Evolutionary conservation across 2,797 vertebrate genomes (phyloP).

Genomic region (Leuciscus waleckii): DNA sequence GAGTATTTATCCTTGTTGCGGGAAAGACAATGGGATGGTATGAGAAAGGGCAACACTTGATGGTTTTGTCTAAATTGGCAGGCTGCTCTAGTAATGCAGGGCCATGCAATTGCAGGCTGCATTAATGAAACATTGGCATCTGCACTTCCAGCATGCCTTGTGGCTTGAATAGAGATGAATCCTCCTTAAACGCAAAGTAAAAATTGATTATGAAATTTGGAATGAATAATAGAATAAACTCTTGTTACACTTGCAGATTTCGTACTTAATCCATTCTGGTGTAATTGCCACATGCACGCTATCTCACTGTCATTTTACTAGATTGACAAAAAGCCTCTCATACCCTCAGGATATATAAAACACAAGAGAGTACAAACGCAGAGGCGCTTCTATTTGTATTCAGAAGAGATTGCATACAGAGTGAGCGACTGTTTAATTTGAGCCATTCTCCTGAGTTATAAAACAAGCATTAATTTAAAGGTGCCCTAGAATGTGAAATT

Average conservation of each 20-base stretch:
- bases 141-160: constrained; percentile 33
- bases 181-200: constrained; percentile 24
- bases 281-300: constrained; percentile 42
- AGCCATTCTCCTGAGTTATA: constrained; percentile 58
- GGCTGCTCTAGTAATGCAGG: constrained; percentile 23
- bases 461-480: constrained; percentile 61
- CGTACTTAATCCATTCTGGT: constrained; percentile 31
- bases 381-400: constrained; percentile 59
- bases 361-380: constrained; percentile 50
- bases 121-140: constrained; percentile 44
- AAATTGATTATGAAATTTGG: constrained; percentile 28
- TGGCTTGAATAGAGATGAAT: constrained; percentile 28
- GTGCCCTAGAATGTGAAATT: too few species aligned
- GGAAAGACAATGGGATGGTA: constrained; percentile 9
- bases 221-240: constrained; percentile 33
- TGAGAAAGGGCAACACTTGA: constrained; percentile 21
- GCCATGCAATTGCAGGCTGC: background rate
- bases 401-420: constrained; percentile 54
- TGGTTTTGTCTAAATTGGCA: constrained; percentile 12
- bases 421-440: constrained; percentile 53
- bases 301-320: constrained; percentile 23
- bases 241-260: constrained; percentile 41
- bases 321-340: constrained; percentile 33
- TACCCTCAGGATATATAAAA: constrained; percentile 42
- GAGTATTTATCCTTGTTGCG: constrained; percentile 35